These are phyloP conservation scores for Aethes cnicana DNA, from an alignment of 2,888 invertebrate species.

Conservation along the genomic window DNA sequence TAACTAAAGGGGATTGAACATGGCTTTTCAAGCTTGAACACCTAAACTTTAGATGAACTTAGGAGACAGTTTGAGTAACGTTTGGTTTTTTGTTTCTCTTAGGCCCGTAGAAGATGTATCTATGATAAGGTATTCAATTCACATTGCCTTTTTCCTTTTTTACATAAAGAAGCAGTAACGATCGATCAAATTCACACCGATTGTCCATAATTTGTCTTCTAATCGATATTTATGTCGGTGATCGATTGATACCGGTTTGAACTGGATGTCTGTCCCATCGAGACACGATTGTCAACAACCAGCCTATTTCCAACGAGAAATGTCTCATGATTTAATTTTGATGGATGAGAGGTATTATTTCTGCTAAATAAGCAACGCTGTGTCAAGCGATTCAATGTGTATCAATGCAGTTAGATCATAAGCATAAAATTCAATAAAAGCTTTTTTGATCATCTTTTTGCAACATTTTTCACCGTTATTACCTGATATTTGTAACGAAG, in stretches of 20 bases:
- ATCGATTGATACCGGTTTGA: slow-evolving; percentile 55
- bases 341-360: slow-evolving; percentile 9
- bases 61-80: no score
- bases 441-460: no score
- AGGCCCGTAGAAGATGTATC: no score
- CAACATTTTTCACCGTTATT: no score
- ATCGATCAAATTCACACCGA: slow-evolving; percentile 52
- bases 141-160: no score
- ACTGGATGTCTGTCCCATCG: slow-evolving; percentile 7
- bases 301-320: slow-evolving; percentile 7
- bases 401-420: not conserved
- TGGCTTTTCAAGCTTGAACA: no score
- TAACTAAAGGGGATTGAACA: no score
- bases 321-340: slow-evolving; percentile 9
- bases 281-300: slow-evolving; percentile 21
- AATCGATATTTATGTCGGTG: slow-evolving; percentile 43
- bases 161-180: slow-evolving; percentile 22
- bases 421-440: no score
- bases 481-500: no score
- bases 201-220: slow-evolving; percentile 44
- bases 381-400: not conserved
- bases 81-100: no score
- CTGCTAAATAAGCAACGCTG: not conserved
- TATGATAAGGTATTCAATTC: no score
- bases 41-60: no score